Base-by-base conservation (phyloP, 2,888 invertebrate genomes). In the Lordiphosa andalusiaca region DNA sequence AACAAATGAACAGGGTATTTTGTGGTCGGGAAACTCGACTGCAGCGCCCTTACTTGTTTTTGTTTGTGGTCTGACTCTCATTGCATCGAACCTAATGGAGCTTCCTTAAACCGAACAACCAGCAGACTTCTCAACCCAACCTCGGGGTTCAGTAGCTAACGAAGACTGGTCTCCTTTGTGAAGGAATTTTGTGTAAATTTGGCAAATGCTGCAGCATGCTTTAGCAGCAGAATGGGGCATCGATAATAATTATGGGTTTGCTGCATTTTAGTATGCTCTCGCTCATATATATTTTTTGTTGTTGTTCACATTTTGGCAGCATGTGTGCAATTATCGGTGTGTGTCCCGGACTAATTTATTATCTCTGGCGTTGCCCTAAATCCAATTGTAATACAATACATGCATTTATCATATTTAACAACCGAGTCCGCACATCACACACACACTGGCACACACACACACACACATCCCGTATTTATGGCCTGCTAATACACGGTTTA, bases 321-420 rank as follows among this genome's bases (percentile, higher is more conserved):
- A 70, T 74, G 71, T 67, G 61, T 72, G 81, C 80, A 78, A 82
- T 82, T 82, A 73, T 69, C 63, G 69, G 57, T 71, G 78, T 78
- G 73, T 69, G 73, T 76, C 67, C 69, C 39, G 33, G 36, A 30
- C 62, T 65, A 77, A 83, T 81, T 81, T 81, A 83, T 81, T 81
- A 73, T 77, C 67, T 77, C 73, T 70, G 72, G 64, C 63, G 51
- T 66, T 67, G 75, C 81, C 80, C 84, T 67, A 77, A 77, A 83
- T 77, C 84, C 77, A 74, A 69, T 66, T 71, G 80, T 68, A 81
- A 81, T 73, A 73, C 77, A 75, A 81, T 83, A 77, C 60, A 54
- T 51, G 71, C 84, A 83, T 81, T 75, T 81, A 81, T 83, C 80
- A 81, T 75, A 73, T 81, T 83, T 81, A 81, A 81, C 65, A 64